Evolutionary conservation across 2,888 invertebrate genomes (phyloP).

Genomic region (Nephrotoma guestfalica): DNA sequence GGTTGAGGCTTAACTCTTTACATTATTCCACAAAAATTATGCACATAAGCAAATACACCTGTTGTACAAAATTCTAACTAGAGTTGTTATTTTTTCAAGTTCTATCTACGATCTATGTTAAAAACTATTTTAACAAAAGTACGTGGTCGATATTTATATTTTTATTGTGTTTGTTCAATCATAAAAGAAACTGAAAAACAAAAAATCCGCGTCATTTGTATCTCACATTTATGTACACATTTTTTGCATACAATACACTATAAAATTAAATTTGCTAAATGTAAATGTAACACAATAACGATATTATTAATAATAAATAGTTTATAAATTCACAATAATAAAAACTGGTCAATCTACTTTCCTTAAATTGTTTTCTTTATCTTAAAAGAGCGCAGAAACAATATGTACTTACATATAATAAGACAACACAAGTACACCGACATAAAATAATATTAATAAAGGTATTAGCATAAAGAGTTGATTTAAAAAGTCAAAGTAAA

Average conservation of each 20-base stretch:
- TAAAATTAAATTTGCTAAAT: not conserved
- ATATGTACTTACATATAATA: not conserved
- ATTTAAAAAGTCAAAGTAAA: not conserved
- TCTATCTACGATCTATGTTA: not conserved
- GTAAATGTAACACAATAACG: not conserved
- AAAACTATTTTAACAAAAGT: not conserved
- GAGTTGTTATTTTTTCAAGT: not conserved
- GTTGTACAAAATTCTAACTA: not conserved
- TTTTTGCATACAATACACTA: not conserved
- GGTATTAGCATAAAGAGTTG: not conserved
- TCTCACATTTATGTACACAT: not conserved
- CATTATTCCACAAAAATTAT: not conserved
- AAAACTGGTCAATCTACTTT: conserved; percentile 4
- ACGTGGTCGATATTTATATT: not conserved
- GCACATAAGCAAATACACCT: not conserved
- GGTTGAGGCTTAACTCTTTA: too few species aligned
- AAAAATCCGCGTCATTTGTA: not conserved
- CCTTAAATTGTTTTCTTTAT: conserved; percentile 1
- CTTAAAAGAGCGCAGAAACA: not conserved
- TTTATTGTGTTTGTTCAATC: not conserved
- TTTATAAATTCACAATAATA: not conserved
- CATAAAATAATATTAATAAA: not conserved
- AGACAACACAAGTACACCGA: not conserved
- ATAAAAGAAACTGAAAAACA: not conserved
- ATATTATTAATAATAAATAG: not conserved